Percentiles rank a stretch among this genome's conserved stretches.
These are phyloP conservation scores for Dallia pectoralis DNA, from an alignment of 2,797 vertebrate genomes.

Conservation along the genomic window DNA sequence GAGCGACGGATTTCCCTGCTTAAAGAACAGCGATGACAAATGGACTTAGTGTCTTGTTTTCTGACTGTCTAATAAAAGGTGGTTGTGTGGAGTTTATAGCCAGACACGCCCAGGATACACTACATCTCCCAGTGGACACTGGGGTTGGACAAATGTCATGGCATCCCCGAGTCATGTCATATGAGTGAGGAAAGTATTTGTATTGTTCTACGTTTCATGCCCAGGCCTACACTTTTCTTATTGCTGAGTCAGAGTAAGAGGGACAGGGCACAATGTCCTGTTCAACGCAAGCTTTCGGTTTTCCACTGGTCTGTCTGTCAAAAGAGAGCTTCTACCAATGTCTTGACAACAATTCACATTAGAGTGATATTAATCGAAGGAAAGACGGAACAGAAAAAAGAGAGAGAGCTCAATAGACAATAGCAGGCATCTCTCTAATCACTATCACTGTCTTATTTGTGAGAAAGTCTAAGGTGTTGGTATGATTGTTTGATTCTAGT, in stretches of 20 bases:
- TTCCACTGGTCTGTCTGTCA: background rate
- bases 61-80: background rate
- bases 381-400: background rate
- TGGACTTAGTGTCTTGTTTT: background rate
- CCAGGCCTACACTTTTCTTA: background rate
- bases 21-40: background rate
- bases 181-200: too few species aligned
- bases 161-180: too few species aligned
- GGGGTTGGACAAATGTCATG: background rate
- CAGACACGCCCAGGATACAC: background rate
- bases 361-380: background rate
- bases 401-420: background rate
- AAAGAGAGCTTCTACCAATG: conserved; percentile 33
- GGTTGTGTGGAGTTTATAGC: background rate
- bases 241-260: background rate
- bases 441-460: too few species aligned
- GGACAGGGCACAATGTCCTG: conserved; percentile 20
- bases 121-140: background rate
- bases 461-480: too few species aligned
- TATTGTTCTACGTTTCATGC: too few species aligned
- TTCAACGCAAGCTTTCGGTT: conserved; percentile 18
- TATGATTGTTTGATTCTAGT: too few species aligned
- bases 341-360: conserved; percentile 1
- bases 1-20: too few species aligned
- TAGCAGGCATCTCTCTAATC: too few species aligned